These are phyloP conservation scores for Pampusana beccarii DNA, from an alignment of 2,113 vertebrate genomes.

Conservation along the genomic window DNA sequence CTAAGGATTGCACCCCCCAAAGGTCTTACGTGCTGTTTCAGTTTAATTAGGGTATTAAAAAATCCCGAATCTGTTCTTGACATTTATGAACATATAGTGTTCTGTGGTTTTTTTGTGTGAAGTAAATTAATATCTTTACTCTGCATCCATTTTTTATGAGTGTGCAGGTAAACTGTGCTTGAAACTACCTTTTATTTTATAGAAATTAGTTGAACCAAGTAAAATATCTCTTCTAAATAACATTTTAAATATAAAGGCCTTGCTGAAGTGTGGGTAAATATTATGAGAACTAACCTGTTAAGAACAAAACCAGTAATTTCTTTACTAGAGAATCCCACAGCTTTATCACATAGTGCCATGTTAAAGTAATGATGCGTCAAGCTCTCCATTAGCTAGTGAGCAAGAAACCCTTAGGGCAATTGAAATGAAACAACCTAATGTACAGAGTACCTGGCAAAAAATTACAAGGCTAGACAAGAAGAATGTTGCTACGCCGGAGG, in stretches of 20 bases:
- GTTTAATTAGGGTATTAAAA: background rate
- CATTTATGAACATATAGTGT: background rate
- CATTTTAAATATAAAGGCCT: background rate
- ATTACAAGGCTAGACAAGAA: conserved; percentile 42
- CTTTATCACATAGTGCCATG: conserved; percentile 35
- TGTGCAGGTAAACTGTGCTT: background rate
- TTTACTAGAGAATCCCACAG: conserved; percentile 29
- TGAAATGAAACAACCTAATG: conserved; percentile 54
- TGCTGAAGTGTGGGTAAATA: background rate
- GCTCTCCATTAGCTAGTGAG: conserved; percentile 49
- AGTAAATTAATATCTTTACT: background rate
- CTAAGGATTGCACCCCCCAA: background rate
- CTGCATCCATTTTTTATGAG: background rate
- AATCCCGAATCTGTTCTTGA: background rate
- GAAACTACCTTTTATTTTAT: conserved; percentile 16
- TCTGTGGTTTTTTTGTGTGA: background rate
- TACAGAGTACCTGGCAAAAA: conserved; percentile 47
- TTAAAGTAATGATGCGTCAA: conserved; percentile 53
- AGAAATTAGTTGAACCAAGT: background rate
- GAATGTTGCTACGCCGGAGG: conserved; percentile 3
- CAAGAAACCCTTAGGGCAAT: conserved; percentile 49
- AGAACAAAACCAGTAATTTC: conserved; percentile 35
- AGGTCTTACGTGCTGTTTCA: background rate
- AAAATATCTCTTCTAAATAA: background rate
- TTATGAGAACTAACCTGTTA: conserved; percentile 54